Evolutionary conservation across 2,888 invertebrate species (phyloP).

Genomic region (Heliconius ethilla): DNA sequence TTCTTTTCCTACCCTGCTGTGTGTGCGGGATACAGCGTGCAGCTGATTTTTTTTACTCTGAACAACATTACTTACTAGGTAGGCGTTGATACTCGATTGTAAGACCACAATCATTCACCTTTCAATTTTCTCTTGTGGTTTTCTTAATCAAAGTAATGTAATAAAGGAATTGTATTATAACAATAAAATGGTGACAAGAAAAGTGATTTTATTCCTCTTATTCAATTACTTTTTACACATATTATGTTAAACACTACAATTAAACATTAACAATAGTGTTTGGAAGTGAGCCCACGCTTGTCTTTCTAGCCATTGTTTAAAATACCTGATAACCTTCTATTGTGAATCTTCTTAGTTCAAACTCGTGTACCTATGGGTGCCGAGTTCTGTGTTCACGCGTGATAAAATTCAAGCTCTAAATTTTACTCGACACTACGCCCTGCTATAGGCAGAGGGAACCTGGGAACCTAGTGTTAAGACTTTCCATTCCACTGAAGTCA

Average conservation of each 20-base stretch:
- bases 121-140: neutral
- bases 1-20: no score
- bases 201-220: neutral
- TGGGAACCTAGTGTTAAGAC: neutral
- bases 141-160: neutral
- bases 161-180: neutral
- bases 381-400: no score
- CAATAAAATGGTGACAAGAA: neutral
- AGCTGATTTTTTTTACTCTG: no score
- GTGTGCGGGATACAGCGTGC: no score
- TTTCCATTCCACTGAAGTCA: neutral
- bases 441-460: neutral
- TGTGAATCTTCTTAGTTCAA: neutral
- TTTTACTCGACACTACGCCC: neutral
- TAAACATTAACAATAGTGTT: conserved; percentile 9
- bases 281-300: conserved; percentile 1
- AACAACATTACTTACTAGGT: no score
- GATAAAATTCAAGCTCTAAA: no score
- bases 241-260: neutral
- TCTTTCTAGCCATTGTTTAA: conserved; percentile 9
- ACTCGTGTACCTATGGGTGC: neutral
- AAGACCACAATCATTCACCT: neutral
- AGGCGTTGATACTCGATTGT: neutral
- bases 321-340: neutral
- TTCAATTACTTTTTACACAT: neutral